Conservation (phyloP, 2,797 vertebrate species). For the Eupleurogrammus muticus region DNA sequence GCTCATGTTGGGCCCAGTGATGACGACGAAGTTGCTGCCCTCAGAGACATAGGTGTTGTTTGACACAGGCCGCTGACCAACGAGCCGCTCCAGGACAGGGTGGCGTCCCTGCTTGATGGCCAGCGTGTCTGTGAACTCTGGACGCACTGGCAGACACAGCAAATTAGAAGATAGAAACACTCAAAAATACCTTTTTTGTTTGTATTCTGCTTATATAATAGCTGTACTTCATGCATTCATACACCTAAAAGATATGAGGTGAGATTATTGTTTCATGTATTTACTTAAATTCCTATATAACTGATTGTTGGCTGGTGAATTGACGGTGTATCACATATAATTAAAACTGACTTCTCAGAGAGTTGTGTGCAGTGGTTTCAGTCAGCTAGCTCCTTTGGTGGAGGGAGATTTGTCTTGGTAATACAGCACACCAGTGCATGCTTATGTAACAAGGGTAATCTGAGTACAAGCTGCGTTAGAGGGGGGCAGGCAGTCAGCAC, state of each 20-base stretch:
- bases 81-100: slow-evolving; percentile 94
- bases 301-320: background rate
- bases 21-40: slow-evolving; percentile 94
- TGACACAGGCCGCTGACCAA: slow-evolving; percentile 89
- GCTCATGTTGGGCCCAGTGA: slow-evolving; percentile 99
- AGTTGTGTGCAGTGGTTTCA: slow-evolving; percentile 45
- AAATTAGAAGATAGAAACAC: slow-evolving; percentile 12
- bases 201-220: background rate
- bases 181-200: background rate
- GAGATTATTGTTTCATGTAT: background rate
- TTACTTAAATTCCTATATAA: background rate
- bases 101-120: slow-evolving; percentile 95
- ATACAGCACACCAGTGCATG: slow-evolving; percentile 57
- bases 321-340: slow-evolving; percentile 16
- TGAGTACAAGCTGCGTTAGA: slow-evolving; percentile 70
- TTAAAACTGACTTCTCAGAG: slow-evolving; percentile 20
- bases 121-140: slow-evolving; percentile 97
- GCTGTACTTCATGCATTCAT: background rate
- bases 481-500: slow-evolving; percentile 70
- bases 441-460: slow-evolving; percentile 79
- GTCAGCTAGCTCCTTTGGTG: slow-evolving; percentile 40
- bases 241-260: background rate
- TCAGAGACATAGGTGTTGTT: slow-evolving; percentile 94
- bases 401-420: slow-evolving; percentile 51
- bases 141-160: slow-evolving; percentile 87